These are phyloP conservation scores for Patella depressa DNA, from an alignment of 2,888 invertebrate genomes.

Conservation along the genomic window DNA sequence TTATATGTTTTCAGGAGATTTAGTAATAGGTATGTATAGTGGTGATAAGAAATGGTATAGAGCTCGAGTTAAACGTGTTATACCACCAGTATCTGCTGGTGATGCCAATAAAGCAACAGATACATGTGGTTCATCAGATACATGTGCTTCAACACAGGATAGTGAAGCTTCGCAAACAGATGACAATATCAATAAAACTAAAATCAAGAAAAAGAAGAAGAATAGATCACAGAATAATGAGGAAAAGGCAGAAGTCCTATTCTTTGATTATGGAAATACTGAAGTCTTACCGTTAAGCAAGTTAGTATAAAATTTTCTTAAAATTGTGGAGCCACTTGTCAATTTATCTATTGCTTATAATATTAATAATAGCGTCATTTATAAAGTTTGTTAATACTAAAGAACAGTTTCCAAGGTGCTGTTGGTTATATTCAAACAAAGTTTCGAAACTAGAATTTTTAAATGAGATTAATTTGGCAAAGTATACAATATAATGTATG, in stretches of 20 bases:
- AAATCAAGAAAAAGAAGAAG: constrained; percentile 17
- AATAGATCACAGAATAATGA: constrained; percentile 28
- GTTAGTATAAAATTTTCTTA: constrained; percentile 30
- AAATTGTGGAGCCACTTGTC: no score
- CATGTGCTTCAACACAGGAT: neutral
- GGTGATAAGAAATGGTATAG: constrained; percentile 81
- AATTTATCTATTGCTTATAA: no score
- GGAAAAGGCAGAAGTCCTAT: constrained; percentile 74
- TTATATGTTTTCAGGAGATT: constrained; percentile 44
- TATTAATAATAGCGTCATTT: neutral
- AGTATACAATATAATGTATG: no score
- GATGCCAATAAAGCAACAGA: neutral
- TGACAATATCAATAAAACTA: constrained; percentile 16
- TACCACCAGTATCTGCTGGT: constrained; percentile 14
- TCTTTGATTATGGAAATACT: constrained; percentile 87
- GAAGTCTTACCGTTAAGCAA: constrained; percentile 75
- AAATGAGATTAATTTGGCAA: no score
- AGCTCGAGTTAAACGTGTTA: constrained; percentile 76
- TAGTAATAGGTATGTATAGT: constrained; percentile 77
- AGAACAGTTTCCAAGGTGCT: no score
- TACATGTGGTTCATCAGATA: neutral
- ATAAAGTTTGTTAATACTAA: neutral
- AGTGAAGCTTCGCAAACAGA: neutral
- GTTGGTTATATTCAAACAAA: no score
- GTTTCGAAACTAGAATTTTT: no score